phyloP scores from a whole-genome alignment of 2,113 vertebrate genomes.

The Tauraco erythrolophus region DNA sequence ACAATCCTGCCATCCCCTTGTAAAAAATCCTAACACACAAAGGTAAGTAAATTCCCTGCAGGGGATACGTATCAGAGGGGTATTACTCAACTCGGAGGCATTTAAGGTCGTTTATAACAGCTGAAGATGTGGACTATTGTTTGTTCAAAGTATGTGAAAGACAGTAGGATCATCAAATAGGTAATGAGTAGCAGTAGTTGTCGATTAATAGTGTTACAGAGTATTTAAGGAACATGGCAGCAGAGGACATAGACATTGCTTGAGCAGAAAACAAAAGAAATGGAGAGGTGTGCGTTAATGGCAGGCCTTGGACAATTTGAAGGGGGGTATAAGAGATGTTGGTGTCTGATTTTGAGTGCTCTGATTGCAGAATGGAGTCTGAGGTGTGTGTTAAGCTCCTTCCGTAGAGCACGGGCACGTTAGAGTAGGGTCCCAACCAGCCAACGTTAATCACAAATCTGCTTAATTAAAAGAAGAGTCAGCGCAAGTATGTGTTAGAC shows the following conservation, averaged over 20 bases:
- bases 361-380: background rate
- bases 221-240: background rate
- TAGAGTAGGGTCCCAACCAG: background rate
- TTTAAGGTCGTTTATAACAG: background rate
- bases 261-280: background rate
- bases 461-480: background rate
- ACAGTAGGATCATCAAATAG: background rate
- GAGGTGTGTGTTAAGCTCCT: background rate
- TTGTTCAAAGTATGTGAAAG: background rate
- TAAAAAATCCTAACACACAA: background rate
- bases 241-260: background rate
- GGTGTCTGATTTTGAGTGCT: background rate
- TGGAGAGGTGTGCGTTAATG: background rate
- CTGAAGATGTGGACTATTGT: background rate
- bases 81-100: background rate
- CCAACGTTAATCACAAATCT: background rate
- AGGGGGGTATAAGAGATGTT: background rate
- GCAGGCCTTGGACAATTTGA: background rate
- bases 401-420: background rate
- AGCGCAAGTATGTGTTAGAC: background rate
- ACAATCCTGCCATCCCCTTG: background rate
- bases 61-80: accelerated
- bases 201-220: background rate
- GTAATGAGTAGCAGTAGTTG: background rate
- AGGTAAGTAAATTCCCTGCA: background rate